phyloP scores from a whole-genome alignment of 2,797 vertebrate genomes.

The Eupleurogrammus muticus region DNA sequence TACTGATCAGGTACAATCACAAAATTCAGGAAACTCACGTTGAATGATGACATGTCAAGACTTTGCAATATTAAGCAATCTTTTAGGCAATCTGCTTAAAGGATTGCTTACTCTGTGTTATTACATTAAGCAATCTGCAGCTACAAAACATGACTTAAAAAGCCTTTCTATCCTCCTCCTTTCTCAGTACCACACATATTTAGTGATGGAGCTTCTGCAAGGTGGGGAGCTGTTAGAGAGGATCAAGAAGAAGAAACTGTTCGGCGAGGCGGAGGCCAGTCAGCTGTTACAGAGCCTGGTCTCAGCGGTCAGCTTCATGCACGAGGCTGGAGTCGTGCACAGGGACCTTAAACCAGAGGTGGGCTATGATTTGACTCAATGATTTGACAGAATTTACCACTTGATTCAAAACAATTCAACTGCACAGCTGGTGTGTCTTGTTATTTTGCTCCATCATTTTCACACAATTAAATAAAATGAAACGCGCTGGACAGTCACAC shows the following conservation, averaged over 20 bases:
- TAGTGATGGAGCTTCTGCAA: conserved; percentile 91
- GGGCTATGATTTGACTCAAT: conserved; percentile 2
- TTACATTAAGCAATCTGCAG: not conserved
- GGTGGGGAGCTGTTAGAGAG: conserved; percentile 92
- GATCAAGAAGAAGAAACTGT: conserved; percentile 91
- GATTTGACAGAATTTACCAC: not conserved
- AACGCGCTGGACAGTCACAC: conserved; percentile 16
- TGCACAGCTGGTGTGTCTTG: not conserved
- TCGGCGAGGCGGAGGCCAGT: conserved; percentile 93
- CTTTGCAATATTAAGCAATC: not conserved
- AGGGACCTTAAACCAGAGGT: conserved; percentile 96
- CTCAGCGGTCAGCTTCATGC: conserved; percentile 93
- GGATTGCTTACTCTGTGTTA: not conserved
- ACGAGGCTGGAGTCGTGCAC: conserved; percentile 93
- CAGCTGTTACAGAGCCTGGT: conserved; percentile 91
- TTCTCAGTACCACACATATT: conserved; percentile 90
- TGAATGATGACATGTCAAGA: not conserved
- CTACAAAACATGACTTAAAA: not conserved
- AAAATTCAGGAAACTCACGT: not conserved
- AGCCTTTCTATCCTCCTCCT: not conserved
- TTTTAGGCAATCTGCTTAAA: not conserved
- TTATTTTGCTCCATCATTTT: conserved; percentile 17
- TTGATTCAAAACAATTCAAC: not conserved
- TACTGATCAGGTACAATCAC: conserved; percentile 89
- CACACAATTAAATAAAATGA: conserved; percentile 19